Evolutionary conservation across 2,888 invertebrate genomes (phyloP).

Genomic region (Phragmatobia fuliginosa): DNA sequence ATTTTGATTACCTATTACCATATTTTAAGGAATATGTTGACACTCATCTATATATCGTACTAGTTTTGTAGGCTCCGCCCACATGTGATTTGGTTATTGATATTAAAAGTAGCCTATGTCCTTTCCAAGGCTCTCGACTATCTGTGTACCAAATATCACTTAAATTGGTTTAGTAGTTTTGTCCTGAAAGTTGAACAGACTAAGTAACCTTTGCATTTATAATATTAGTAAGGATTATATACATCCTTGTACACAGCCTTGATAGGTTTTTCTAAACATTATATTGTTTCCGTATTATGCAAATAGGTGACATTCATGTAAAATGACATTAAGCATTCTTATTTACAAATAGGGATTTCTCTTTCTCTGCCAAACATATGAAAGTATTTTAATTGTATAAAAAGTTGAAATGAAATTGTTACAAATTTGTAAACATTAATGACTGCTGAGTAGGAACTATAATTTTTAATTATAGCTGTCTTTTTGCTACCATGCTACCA

Average conservation of each 20-base stretch:
- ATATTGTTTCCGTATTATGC: neutral
- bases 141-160: no score
- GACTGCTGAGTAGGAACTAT: neutral
- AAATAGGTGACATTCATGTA: neutral
- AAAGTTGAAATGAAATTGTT: neutral
- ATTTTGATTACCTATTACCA: neutral
- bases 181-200: no score
- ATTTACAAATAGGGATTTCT: neutral
- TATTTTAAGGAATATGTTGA: no score
- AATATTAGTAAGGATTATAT: no score
- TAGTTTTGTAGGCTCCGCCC: no score
- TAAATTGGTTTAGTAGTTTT: no score
- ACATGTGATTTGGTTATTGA: no score
- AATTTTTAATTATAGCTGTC: neutral
- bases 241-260: neutral
- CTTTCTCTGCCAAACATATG: neutral
- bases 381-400: neutral
- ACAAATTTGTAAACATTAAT: neutral
- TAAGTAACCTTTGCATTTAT: no score
- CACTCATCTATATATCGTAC: no score
- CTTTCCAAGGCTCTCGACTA: no score
- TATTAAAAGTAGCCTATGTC: no score
- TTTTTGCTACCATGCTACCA: neutral
- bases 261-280: neutral
- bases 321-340: neutral